Conservation (phyloP, 2,797 vertebrate species). For the Hylomyscus alleni region DNA sequence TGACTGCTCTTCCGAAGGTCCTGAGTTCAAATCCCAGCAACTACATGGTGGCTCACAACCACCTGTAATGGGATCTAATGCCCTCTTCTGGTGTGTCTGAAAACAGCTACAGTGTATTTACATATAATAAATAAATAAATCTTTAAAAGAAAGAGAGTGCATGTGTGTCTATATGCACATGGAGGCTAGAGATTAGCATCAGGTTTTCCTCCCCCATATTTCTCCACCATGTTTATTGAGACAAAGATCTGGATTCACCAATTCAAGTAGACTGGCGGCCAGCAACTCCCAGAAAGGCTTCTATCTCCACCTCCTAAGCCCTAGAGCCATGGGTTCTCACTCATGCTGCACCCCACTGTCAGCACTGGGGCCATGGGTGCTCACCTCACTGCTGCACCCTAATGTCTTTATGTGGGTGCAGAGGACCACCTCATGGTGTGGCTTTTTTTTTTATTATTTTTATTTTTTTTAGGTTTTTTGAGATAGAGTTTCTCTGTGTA, state of each 20-base stretch:
- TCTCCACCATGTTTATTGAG: neutral
- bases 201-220: neutral
- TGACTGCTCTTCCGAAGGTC: too few species aligned
- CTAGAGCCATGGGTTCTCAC: neutral
- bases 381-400: neutral
- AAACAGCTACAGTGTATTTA: too few species aligned
- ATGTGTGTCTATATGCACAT: neutral
- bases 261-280: neutral
- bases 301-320: too few species aligned
- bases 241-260: neutral
- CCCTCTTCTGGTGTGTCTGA: too few species aligned
- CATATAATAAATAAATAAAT: too few species aligned
- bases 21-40: too few species aligned
- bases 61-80: too few species aligned
- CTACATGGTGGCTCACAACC: too few species aligned
- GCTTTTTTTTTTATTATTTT: neutral
- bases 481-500: neutral
- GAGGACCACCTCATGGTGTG: neutral
- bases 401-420: neutral
- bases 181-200: neutral
- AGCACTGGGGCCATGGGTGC: neutral
- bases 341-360: neutral
- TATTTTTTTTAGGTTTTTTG: neutral
- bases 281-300: neutral
- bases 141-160: too few species aligned